A percentile compares a stretch with the other conserved stretches of the same genome.
Conservation (phyloP, 2,888 invertebrate species). For the Cosmia pyralina region DNA sequence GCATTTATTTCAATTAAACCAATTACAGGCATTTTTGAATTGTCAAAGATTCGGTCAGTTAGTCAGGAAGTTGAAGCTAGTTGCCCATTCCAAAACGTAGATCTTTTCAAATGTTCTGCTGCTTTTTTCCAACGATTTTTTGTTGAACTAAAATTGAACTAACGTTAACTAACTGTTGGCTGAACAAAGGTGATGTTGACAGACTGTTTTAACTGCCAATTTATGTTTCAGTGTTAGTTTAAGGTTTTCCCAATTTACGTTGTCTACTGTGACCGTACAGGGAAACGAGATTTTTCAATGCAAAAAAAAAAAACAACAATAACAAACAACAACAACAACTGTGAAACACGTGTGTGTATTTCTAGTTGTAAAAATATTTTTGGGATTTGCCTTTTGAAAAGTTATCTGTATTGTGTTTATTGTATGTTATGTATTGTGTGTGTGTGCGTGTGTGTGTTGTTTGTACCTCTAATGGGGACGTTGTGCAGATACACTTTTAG, state of each 20-base stretch:
- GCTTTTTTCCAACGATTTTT: not conserved
- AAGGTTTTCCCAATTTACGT: slow-evolving; percentile 5
- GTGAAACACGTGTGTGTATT: not conserved
- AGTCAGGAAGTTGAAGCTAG: no score
- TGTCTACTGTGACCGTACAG: not conserved
- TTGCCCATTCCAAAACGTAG: no score
- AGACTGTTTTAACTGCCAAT: slow-evolving; percentile 43
- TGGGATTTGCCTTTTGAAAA: not conserved
- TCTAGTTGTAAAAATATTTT: not conserved
- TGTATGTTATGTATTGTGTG: no score
- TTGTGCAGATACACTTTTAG: no score
- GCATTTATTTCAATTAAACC: no score
- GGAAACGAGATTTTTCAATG: not conserved
- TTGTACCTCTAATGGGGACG: no score
- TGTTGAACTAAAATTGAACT: not conserved
- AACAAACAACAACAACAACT: no score
- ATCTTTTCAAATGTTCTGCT: not conserved
- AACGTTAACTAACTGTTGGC: slow-evolving; percentile 21
- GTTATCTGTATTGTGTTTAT: no score
- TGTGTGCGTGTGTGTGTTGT: no score
- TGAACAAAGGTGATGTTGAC: slow-evolving; percentile 33
- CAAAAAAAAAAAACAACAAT: no score
- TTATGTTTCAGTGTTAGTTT: slow-evolving; percentile 34
- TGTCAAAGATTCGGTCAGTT: no score
- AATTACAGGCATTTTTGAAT: no score